These are phyloP conservation scores for Gopherus evgoodei DNA, from an alignment of 2,113 vertebrate genomes.

Conservation along the genomic window DNA sequence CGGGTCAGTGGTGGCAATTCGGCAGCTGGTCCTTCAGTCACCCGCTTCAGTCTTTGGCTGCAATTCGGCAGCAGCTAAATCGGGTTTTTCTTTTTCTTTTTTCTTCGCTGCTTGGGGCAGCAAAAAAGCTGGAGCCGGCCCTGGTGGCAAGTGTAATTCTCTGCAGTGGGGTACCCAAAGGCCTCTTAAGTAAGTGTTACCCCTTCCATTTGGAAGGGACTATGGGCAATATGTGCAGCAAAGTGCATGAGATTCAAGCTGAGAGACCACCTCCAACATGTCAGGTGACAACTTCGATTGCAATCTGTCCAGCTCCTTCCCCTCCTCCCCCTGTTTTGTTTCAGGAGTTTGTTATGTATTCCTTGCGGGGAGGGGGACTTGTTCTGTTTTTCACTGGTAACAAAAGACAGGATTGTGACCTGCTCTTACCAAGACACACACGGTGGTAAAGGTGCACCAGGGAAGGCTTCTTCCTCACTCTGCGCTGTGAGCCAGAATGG, in stretches of 20 bases:
- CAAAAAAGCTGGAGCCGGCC: no score
- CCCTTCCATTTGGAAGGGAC: background rate
- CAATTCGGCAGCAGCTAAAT: no score
- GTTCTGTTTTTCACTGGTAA: background rate
- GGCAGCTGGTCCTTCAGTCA: no score
- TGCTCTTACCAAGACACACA: background rate
- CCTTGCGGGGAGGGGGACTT: background rate
- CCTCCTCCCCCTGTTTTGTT: background rate
- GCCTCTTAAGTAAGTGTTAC: background rate
- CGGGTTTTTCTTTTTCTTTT: no score
- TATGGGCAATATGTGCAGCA: background rate
- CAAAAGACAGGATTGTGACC: background rate
- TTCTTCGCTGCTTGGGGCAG: no score
- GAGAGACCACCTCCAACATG: background rate
- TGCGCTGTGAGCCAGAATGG: background rate
- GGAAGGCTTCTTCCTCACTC: background rate
- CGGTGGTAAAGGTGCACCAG: background rate
- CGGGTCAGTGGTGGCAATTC: no score
- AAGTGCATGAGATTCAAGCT: background rate
- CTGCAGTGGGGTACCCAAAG: background rate
- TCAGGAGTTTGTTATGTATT: background rate
- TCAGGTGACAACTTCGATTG: background rate
- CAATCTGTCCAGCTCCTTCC: background rate
- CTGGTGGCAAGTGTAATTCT: background rate
- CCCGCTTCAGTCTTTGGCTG: no score